These are phyloP conservation scores for Aldabrachelys gigantea DNA, from an alignment of 2,113 vertebrate genomes.

Conservation along the genomic window DNA sequence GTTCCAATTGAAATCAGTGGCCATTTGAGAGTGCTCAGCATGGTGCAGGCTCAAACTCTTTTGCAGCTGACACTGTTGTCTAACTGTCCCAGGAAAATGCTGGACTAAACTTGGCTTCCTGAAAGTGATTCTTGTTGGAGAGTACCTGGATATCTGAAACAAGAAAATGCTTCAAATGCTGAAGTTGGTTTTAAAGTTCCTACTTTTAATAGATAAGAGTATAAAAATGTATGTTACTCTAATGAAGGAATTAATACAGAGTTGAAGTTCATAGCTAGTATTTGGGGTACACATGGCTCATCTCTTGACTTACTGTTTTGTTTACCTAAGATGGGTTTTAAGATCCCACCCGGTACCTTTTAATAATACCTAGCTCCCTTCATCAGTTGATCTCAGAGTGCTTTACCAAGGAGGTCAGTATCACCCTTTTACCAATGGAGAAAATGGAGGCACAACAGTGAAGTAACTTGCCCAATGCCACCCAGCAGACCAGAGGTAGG, in stretches of 20 bases:
- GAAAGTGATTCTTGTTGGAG: conserved; percentile 63
- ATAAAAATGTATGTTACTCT: conserved; percentile 4
- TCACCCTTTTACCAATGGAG: neutral
- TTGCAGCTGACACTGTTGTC: conserved; percentile 46
- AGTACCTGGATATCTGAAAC: neutral
- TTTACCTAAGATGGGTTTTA: neutral
- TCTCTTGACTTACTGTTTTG: neutral
- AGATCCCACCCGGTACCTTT: neutral
- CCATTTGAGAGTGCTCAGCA: conserved; percentile 49
- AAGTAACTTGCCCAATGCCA: neutral
- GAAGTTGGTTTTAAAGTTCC: conserved; percentile 56
- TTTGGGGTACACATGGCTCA: neutral
- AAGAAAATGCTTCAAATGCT: conserved; percentile 57
- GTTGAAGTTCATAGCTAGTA: neutral
- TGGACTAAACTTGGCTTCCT: conserved; percentile 56
- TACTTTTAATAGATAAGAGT: neutral
- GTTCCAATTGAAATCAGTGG: conserved; percentile 37
- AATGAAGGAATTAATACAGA: neutral
- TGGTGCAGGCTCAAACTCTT: conserved; percentile 42
- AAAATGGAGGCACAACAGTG: accelerated
- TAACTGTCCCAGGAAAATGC: conserved; percentile 48
- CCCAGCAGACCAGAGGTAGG: neutral
- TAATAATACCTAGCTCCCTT: neutral
- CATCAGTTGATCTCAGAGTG: neutral
- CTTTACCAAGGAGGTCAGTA: neutral